Conservation (phyloP, 1,140 invertebrate genomes). For the Neodiprion lecontei region DNA sequence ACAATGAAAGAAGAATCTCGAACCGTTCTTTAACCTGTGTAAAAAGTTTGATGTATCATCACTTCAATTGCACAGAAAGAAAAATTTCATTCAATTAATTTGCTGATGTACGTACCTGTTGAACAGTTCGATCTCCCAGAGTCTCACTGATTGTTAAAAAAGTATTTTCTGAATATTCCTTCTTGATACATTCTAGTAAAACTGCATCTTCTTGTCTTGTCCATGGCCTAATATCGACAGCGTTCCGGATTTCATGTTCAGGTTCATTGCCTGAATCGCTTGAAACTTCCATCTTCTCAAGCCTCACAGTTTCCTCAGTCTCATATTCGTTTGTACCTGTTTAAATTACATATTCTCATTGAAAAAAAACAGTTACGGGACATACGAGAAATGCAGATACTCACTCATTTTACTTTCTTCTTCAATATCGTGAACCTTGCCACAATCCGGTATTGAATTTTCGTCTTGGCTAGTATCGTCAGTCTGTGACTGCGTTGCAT, state of each 20-base stretch:
- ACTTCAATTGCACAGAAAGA: background rate
- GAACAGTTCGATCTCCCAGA: constrained; percentile 46
- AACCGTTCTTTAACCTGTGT: constrained; percentile 51
- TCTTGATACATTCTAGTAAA: constrained; percentile 53
- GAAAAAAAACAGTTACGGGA: no score
- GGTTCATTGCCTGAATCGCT: constrained; percentile 29
- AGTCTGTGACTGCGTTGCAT: background rate
- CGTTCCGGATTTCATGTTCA: constrained; percentile 3
- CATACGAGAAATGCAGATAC: background rate
- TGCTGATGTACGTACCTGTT: constrained; percentile 38
- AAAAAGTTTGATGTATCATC: constrained; percentile 13
- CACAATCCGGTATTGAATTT: background rate
- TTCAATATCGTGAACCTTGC: background rate
- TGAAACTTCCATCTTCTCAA: constrained; percentile 35
- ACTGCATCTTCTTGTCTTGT: constrained; percentile 56
- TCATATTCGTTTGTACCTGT: background rate
- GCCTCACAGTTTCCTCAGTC: constrained; percentile 26
- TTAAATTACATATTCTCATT: no score
- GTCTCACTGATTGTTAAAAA: constrained; percentile 45
- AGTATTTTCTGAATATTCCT: constrained; percentile 53
- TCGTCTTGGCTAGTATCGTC: background rate
- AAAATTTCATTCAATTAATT: constrained; percentile 14
- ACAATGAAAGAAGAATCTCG: constrained; percentile 46
- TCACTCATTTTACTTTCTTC: background rate
- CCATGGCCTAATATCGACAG: constrained; percentile 41